phyloP scores from a whole-genome alignment of 2,797 vertebrate genomes.

The Fundulus diaphanus region DNA sequence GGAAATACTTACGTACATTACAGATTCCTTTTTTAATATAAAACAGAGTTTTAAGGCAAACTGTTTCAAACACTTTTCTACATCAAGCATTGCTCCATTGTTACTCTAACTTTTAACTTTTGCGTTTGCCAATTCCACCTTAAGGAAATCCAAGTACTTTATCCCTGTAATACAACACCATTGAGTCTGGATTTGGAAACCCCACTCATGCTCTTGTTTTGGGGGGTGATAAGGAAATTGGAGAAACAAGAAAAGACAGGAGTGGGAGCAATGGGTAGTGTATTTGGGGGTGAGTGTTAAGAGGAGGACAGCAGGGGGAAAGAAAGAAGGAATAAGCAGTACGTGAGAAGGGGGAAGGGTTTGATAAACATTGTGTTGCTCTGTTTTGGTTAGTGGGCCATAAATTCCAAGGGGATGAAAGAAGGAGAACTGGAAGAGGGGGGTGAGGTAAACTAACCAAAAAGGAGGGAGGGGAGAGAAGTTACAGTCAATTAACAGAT shows the following conservation, averaged over 20 bases:
- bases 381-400: conserved; percentile 70
- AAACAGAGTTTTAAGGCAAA: conserved; percentile 2
- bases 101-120: neutral
- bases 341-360: conserved; percentile 51
- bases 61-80: conserved; percentile 2
- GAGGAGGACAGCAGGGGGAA: neutral
- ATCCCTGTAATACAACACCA: conserved; percentile 62
- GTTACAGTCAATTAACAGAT: conserved; percentile 50
- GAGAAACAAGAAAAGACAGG: conserved; percentile 35
- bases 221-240: conserved; percentile 38
- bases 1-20: neutral
- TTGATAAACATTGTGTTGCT: conserved; percentile 67
- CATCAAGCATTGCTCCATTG: neutral
- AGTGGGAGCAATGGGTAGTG: neutral
- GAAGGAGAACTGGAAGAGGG: conserved; percentile 17
- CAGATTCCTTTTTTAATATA: neutral
- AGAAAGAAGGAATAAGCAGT: conserved; percentile 9
- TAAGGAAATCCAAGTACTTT: conserved; percentile 43
- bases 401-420: conserved; percentile 68
- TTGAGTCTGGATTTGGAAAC: conserved; percentile 55
- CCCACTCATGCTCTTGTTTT: conserved; percentile 53
- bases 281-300: neutral
- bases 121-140: conserved; percentile 38
- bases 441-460: conserved; percentile 38
- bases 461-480: conserved; percentile 8